Evolutionary conservation across 2,113 vertebrate species (phyloP).

Genomic region (Brachypodius melanocephalos): DNA sequence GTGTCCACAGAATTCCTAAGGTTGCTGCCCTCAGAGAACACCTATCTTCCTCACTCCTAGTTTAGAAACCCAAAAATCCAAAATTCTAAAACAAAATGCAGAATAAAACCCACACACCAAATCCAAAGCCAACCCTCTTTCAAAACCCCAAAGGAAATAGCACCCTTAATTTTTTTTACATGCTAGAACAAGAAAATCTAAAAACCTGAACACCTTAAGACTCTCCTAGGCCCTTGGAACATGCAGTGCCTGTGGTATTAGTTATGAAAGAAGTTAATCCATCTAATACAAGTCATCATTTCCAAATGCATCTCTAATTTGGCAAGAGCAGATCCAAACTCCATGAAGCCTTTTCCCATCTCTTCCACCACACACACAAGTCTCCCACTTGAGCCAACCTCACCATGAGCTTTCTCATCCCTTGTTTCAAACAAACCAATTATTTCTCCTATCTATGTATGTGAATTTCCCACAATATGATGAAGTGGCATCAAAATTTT

Average conservation of each 20-base stretch:
- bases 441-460: background rate
- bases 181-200: background rate
- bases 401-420: background rate
- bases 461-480: background rate
- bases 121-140: background rate
- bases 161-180: background rate
- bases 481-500: background rate
- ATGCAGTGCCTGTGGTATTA: background rate
- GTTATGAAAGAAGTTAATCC: background rate
- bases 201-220: background rate
- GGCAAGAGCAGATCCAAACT: background rate
- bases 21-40: background rate
- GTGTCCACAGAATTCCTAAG: background rate
- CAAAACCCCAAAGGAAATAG: background rate
- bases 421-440: background rate
- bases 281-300: background rate
- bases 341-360: background rate
- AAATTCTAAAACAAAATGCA: background rate
- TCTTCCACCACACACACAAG: background rate
- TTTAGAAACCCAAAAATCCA: background rate
- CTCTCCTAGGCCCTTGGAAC: background rate
- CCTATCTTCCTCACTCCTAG: background rate
- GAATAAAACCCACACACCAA: background rate
- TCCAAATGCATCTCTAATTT: background rate
- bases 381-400: background rate